Conservation (phyloP, 2,113 vertebrate species). For the Rallus limicola region DNA sequence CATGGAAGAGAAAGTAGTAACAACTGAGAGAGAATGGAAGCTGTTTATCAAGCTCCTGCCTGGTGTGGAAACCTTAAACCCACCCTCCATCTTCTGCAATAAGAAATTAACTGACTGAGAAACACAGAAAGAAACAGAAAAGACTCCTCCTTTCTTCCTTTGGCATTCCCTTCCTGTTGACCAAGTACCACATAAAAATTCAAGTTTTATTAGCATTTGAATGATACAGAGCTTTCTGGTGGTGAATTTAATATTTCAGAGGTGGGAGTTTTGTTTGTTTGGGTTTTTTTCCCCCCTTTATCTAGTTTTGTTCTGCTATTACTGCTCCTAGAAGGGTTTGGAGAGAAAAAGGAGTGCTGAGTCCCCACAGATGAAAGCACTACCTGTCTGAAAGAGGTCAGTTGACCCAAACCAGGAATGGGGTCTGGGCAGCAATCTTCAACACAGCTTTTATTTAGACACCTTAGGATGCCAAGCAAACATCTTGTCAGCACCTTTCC, state of each 20-base stretch:
- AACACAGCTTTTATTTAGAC: background rate
- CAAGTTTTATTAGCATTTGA: background rate
- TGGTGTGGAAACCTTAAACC: background rate
- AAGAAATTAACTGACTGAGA: background rate
- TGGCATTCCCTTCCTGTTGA: background rate
- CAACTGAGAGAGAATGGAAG: background rate
- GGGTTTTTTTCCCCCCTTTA: background rate
- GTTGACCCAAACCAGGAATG: background rate
- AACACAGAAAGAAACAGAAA: background rate
- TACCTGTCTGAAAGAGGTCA: background rate
- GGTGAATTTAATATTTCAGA: background rate
- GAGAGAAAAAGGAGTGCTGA: background rate
- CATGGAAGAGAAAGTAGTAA: background rate
- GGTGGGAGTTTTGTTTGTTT: background rate
- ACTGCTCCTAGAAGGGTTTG: background rate
- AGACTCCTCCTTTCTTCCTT: background rate
- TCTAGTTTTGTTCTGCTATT: background rate
- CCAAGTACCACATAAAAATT: background rate
- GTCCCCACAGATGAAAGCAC: background rate
- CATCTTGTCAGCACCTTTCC: background rate
- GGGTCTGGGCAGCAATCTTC: background rate
- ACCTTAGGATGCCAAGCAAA: background rate
- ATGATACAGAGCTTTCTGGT: background rate
- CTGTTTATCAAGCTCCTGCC: background rate
- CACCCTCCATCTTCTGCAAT: background rate